A percentile compares a stretch with the other conserved stretches of the same genome.
phyloP scores from a whole-genome alignment of 2,113 vertebrate species.

The Megalops atlanticus region DNA sequence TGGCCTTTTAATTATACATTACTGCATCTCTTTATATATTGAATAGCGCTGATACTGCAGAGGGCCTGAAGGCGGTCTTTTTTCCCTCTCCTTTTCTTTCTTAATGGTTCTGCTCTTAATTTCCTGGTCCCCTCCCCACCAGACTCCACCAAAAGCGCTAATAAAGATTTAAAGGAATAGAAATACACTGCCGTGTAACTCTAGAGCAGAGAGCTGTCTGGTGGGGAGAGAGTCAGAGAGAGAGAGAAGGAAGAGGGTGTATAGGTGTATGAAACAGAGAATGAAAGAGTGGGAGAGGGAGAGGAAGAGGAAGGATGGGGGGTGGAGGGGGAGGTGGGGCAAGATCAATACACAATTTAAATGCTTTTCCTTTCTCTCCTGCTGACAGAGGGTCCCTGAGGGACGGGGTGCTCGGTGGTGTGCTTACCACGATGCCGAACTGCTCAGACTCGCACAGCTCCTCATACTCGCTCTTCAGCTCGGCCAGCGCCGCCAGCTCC shows the following conservation, averaged over 20 bases:
- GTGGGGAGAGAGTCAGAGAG: conserved; percentile 11
- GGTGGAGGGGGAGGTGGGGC: not conserved
- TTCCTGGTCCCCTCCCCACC: conserved; percentile 35
- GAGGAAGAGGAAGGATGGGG: conserved; percentile 17
- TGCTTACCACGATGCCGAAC: conserved; percentile 96
- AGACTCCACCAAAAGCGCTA: conserved; percentile 26
- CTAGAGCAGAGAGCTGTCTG: not conserved
- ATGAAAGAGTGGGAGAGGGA: conserved; percentile 20
- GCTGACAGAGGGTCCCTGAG: conserved; percentile 20
- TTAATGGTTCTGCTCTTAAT: conserved; percentile 32
- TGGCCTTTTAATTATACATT: conserved; percentile 35
- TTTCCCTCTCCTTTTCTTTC: not conserved
- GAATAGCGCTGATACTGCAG: conserved; percentile 46
- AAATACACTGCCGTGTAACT: conserved; percentile 28
- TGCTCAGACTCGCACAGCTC: conserved; percentile 94
- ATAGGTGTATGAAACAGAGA: conserved; percentile 16
- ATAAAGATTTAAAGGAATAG: conserved; percentile 39
- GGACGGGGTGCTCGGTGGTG: not conserved
- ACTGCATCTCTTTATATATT: conserved; percentile 51
- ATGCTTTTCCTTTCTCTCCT: conserved; percentile 28
- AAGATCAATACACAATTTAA: conserved; percentile 35
- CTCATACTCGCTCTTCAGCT: conserved; percentile 89
- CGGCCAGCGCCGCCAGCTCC: conserved; percentile 83
- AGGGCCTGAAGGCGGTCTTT: conserved; percentile 38
- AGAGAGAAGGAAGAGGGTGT: not conserved